These are phyloP conservation scores for Carterocephalus palaemon DNA, from an alignment of 2,888 invertebrate species.

Conservation along the genomic window DNA sequence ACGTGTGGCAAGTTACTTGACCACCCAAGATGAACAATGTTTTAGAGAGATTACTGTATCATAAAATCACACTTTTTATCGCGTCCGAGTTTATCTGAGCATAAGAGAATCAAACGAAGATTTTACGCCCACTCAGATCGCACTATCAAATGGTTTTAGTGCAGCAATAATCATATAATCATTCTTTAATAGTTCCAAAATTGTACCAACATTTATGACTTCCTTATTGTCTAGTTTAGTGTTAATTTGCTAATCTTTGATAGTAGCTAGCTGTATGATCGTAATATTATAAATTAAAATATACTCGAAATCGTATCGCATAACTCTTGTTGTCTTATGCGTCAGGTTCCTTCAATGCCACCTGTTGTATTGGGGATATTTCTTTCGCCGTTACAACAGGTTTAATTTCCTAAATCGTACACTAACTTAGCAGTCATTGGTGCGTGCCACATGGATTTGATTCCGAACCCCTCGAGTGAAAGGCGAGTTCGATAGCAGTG, in stretches of 20 bases:
- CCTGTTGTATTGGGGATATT: too few relatives aligned
- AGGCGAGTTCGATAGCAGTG: too few relatives aligned
- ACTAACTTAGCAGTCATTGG: too few relatives aligned
- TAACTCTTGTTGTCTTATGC: too few relatives aligned
- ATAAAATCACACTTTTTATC: slow-evolving; percentile 75
- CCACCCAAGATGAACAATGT: slow-evolving; percentile 76
- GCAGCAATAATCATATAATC: slow-evolving; percentile 47
- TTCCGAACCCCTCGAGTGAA: too few relatives aligned
- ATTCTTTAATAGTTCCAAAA: slow-evolving; percentile 9
- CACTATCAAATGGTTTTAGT: slow-evolving; percentile 51
- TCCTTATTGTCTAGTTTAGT: slow-evolving; percentile 21
- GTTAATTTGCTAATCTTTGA: not conserved
- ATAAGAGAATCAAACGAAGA: slow-evolving; percentile 60
- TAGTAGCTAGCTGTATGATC: too few relatives aligned
- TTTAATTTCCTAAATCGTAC: too few relatives aligned
- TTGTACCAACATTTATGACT: slow-evolving; percentile 16
- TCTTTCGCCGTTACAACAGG: too few relatives aligned
- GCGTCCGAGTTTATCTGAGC: slow-evolving; percentile 51
- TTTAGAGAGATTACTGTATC: slow-evolving; percentile 63
- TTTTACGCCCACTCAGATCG: slow-evolving; percentile 62
- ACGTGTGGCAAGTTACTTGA: slow-evolving; percentile 39
- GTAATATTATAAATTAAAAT: too few relatives aligned
- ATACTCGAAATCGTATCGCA: too few relatives aligned
- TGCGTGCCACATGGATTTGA: too few relatives aligned
- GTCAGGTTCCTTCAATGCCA: too few relatives aligned